phyloP scores from a whole-genome alignment of 2,797 vertebrate genomes.

The Myiothlypis chrysogaster region DNA sequence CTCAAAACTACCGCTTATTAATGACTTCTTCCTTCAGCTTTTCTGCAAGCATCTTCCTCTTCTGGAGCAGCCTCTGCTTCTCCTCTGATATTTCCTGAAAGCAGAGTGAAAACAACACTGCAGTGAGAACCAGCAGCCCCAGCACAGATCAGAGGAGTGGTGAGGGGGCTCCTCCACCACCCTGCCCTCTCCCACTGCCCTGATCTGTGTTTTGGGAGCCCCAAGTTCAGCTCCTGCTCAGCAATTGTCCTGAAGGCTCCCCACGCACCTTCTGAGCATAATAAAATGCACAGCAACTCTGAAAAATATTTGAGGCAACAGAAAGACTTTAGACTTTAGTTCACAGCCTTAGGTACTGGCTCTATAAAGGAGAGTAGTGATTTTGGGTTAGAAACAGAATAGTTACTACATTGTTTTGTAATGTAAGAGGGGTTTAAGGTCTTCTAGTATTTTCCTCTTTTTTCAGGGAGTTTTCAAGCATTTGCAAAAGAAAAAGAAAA shows the following conservation, averaged over 20 bases:
- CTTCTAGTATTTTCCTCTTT: background rate
- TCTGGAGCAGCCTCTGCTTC: constrained; percentile 86
- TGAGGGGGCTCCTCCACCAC: background rate
- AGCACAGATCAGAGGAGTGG: background rate
- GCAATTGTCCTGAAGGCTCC: background rate
- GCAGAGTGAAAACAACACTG: background rate
- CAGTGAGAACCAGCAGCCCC: background rate
- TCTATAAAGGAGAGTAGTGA: background rate
- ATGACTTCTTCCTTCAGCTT: constrained; percentile 98
- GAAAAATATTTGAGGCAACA: background rate
- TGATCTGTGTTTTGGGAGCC: background rate
- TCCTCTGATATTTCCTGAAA: constrained; percentile 87
- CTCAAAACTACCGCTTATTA: constrained; percentile 81
- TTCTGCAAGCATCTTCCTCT: constrained; percentile 93
- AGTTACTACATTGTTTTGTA: background rate
- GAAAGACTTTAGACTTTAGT: background rate
- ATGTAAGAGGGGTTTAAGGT: background rate
- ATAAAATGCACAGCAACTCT: background rate
- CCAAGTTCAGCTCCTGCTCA: background rate
- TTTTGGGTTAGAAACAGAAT: background rate
- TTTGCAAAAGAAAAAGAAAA: background rate
- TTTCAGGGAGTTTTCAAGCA: background rate
- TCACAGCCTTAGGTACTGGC: accelerated
- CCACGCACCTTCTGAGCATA: background rate
- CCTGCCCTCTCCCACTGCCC: background rate